A percentile compares a stretch with the other conserved stretches of the same genome.
Evolutionary conservation across 1,140 invertebrate genomes (phyloP).

Genomic region (Aricia agestis): DNA sequence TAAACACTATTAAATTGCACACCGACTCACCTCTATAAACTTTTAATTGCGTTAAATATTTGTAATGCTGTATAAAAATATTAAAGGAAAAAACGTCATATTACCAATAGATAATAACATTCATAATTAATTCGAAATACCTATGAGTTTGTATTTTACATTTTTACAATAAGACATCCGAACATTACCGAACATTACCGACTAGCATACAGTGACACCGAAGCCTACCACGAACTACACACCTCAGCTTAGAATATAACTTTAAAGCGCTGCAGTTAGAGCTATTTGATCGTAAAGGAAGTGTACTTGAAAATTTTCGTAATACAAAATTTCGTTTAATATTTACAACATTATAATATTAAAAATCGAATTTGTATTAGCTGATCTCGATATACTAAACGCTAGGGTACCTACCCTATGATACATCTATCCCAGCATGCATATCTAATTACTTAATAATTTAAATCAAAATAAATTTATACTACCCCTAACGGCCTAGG

Average conservation of each 20-base stretch:
- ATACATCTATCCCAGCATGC: conserved; percentile 62
- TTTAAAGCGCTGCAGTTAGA: conserved; percentile 65
- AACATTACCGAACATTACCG: conserved; percentile 52
- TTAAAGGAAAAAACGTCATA: conserved; percentile 72
- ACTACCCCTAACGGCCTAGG: conserved; percentile 17
- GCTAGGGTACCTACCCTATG: conserved; percentile 47
- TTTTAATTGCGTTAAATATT: conserved; percentile 75
- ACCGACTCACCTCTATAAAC: conserved; percentile 73
- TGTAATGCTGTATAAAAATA: conserved; percentile 75
- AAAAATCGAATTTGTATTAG: conserved; percentile 54
- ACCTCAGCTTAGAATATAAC: conserved; percentile 69
- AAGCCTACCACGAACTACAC: conserved; percentile 75
- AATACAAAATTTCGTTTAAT: conserved; percentile 72
- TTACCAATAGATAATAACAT: conserved; percentile 66
- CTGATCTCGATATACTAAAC: conserved; percentile 45
- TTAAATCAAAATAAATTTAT: conserved; percentile 38
- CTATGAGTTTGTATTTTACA: conserved; percentile 70
- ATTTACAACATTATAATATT: conserved; percentile 67
- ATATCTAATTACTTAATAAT: conserved; percentile 46
- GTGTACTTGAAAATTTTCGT: conserved; percentile 67
- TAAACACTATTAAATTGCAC: conserved; percentile 71
- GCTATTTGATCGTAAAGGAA: conserved; percentile 70
- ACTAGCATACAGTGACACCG: conserved; percentile 67
- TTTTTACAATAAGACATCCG: conserved; percentile 69
- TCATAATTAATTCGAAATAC: conserved; percentile 66